phyloP scores from a whole-genome alignment of 2,888 invertebrate species.

The Tetragnatha montana region DNA sequence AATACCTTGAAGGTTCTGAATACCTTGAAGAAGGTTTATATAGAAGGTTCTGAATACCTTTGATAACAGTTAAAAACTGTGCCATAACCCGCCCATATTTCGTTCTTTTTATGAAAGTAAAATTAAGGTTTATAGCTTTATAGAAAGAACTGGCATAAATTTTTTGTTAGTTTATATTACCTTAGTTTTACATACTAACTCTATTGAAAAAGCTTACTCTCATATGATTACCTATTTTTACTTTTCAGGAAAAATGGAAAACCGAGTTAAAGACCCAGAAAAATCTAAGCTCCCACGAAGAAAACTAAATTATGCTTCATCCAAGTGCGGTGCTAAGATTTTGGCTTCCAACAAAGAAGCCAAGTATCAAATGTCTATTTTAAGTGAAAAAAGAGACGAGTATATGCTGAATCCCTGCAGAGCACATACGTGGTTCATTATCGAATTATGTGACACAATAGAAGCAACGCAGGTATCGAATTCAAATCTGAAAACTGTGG shows the following conservation, averaged over 20 bases:
- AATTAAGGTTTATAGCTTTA: too few relatives aligned
- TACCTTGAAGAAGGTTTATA: too few relatives aligned
- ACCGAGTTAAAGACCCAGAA: not conserved
- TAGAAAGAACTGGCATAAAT: too few relatives aligned
- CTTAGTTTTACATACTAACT: too few relatives aligned
- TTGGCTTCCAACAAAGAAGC: conserved; percentile 49
- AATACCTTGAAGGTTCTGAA: too few relatives aligned
- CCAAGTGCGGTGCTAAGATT: conserved; percentile 62
- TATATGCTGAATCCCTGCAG: conserved; percentile 61
- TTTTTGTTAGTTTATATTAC: too few relatives aligned
- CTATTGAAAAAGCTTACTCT: too few relatives aligned
- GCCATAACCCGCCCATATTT: too few relatives aligned
- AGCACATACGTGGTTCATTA: conserved; percentile 45
- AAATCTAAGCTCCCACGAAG: not conserved
- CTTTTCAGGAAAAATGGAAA: not conserved
- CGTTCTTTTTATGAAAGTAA: too few relatives aligned
- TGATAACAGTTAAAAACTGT: too few relatives aligned
- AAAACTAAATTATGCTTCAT: conserved; percentile 56
- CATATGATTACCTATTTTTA: too few relatives aligned
- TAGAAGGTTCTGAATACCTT: too few relatives aligned
- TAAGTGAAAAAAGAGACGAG: conserved; percentile 58
- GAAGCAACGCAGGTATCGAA: conserved; percentile 44
- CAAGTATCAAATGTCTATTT: conserved; percentile 15
- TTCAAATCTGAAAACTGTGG: not conserved
- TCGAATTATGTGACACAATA: conserved; percentile 63